Conservation (phyloP, 2,888 invertebrate genomes). For the Caenorhabditis panamensis region DNA sequence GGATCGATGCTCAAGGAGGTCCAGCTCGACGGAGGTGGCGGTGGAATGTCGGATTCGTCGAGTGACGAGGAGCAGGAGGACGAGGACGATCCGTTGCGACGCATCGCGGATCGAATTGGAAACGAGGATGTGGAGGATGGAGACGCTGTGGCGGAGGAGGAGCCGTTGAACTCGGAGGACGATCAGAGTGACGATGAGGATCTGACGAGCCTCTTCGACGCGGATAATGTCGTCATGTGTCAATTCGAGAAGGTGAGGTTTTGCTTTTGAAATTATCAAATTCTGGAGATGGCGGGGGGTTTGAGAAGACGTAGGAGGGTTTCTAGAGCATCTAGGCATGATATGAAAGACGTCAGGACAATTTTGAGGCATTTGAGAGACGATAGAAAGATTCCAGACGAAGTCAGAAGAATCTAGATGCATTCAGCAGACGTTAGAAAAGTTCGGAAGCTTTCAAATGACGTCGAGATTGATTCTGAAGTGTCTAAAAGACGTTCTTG, state of each 20-base stretch:
- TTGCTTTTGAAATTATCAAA: no score
- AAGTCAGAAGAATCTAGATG: no score
- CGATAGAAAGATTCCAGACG: no score
- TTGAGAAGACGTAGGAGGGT: no score
- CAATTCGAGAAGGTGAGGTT: slow-evolving; percentile 99
- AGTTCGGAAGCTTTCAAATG: no score
- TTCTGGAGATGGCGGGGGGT: no score
- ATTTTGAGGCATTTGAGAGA: no score
- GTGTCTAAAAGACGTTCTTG: no score
- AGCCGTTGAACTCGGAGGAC: slow-evolving; percentile 79
- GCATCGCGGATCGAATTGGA: slow-evolving; percentile 70
- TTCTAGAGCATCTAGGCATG: no score
- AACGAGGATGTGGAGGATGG: slow-evolving; percentile 66
- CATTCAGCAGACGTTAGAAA: no score
- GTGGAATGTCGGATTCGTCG: slow-evolving; percentile 74
- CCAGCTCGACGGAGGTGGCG: slow-evolving; percentile 75
- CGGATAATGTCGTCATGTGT: slow-evolving; percentile 99
- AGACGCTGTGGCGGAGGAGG: slow-evolving; percentile 73
- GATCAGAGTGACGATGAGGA: slow-evolving; percentile 86
- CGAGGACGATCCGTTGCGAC: slow-evolving; percentile 71
- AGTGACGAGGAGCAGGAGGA: slow-evolving; percentile 72
- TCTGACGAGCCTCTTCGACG: slow-evolving; percentile 95
- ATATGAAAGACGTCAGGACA: no score
- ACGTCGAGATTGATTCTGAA: no score
- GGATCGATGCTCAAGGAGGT: slow-evolving; percentile 54